phyloP scores from a whole-genome alignment of 2,797 vertebrate genomes.

The Galaxias olidus region DNA sequence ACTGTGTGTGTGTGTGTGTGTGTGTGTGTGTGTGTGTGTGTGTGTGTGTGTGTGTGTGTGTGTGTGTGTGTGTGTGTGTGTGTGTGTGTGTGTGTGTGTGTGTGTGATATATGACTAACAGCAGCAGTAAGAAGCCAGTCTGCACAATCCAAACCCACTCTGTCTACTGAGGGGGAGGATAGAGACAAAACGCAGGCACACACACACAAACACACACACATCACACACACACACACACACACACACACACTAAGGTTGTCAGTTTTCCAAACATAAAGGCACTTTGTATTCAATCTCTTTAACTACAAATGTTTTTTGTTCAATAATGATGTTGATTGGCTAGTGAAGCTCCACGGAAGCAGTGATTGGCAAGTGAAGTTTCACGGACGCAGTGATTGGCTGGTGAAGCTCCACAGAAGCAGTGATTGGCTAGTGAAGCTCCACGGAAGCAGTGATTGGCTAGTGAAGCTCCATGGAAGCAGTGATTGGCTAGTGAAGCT shows the following conservation, averaged over 20 bases:
- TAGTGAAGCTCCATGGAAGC: too few species aligned
- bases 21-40: neutral
- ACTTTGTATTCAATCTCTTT: too few species aligned
- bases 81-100: conserved; percentile 15
- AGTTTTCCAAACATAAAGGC: neutral
- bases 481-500: too few species aligned
- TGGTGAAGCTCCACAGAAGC: too few species aligned
- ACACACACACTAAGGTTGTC: neutral
- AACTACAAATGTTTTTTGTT: too few species aligned
- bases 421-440: too few species aligned
- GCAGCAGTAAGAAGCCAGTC: conserved; percentile 55
- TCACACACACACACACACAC: conserved; percentile 6
- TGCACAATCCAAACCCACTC: conserved; percentile 63
- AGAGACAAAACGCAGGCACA: neutral
- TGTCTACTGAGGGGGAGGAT: conserved; percentile 62
- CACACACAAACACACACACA: neutral
- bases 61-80: conserved; percentile 21
- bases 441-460: too few species aligned
- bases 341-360: too few species aligned
- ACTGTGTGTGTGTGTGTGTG: conserved; percentile 8
- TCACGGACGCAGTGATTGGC: too few species aligned
- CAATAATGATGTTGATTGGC: too few species aligned
- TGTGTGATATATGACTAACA: conserved; percentile 64
- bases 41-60: neutral
- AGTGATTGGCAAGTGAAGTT: too few species aligned